A percentile compares a stretch with the other conserved stretches of the same genome.
phyloP scores from a whole-genome alignment of 2,888 invertebrate genomes.

The Scaeva pyrastri region DNA sequence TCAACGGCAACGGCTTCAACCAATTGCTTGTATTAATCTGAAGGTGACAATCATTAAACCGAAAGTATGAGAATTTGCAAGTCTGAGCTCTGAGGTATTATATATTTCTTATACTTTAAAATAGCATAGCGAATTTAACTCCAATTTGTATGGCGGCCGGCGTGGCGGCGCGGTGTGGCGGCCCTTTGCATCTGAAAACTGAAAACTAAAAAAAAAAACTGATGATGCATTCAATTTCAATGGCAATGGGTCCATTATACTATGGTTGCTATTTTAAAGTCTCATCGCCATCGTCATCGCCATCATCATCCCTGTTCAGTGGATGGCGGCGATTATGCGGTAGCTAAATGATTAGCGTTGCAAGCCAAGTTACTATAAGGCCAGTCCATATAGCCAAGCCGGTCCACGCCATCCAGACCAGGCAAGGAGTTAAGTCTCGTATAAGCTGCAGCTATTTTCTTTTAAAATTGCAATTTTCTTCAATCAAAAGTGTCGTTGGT shows the following conservation, averaged over 20 bases:
- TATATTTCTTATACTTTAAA: constrained; percentile 15
- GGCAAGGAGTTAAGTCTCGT: constrained; percentile 26
- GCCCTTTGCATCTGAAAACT: constrained; percentile 49
- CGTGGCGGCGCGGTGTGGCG: constrained; percentile 5
- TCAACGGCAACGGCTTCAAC: not conserved
- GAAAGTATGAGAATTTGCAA: constrained; percentile 75
- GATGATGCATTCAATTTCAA: constrained; percentile 11
- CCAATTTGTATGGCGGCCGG: not conserved
- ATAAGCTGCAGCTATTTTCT: constrained; percentile 56
- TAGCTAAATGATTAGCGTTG: constrained; percentile 50
- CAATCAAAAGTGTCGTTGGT: constrained; percentile 72
- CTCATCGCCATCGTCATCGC: not conserved
- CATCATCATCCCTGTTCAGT: not conserved
- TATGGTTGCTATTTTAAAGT: constrained; percentile 57
- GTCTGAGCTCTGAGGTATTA: constrained; percentile 49
- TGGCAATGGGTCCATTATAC: constrained; percentile 64
- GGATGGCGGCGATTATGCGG: not conserved
- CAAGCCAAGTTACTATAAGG: constrained; percentile 33
- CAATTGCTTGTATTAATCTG: constrained; percentile 65
- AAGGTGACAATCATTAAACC: constrained; percentile 76
- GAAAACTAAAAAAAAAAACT: not conserved
- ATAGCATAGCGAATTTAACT: constrained; percentile 35
- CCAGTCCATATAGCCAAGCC: not conserved
- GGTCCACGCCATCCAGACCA: not conserved
- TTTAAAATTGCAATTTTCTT: constrained; percentile 71